Evolutionary conservation across 2,888 invertebrate genomes (phyloP), one percentile per base, ranked within the genome.

Genomic region (Saturnia japonica): DNA sequence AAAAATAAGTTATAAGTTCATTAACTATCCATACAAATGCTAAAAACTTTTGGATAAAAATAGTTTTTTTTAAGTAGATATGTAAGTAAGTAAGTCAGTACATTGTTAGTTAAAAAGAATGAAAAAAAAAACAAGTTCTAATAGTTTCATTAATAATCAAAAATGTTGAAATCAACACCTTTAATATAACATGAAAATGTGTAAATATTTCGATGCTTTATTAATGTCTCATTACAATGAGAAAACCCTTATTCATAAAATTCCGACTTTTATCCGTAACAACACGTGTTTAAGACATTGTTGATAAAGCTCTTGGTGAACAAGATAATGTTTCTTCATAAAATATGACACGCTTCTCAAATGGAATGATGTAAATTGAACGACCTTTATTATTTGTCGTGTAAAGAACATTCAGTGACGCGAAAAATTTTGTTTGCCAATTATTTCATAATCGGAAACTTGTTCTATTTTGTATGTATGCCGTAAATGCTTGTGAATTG

Each of bases 391-490:
- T 77, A 76, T 77, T 77, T 78, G 78, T 80, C 79, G 79, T 80
- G 75, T 81, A 82, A 85, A 82, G 81, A 85, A 82, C 81, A 80
- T 80, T 77, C 78, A 82, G 75, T 78, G 82, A 78, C 80, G 88
- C 85, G 84, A 87, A 80, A 82, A 82, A 80, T 81, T 82, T 82
- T 85, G 83, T 87, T 86, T 85, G 86, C 83, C 80, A 82, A 83
- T 84, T 83, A 85, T 89, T 88, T 88, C 83, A 82, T 85, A 88
- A 88, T 82, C 74, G 74, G 72, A 82, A 85, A 85, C 85, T 83
- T 80, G 85, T 83, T 82, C 80, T 78, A 76, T 78, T 77, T 78
- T 72, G 74, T 64, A 81, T 84, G 79, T 85, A 81, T 84, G 79
- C 85, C 81, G 80, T 83, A 83, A 83, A 74, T 74, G 76, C 75